Percentiles rank a stretch among this genome's conserved stretches.
Evolutionary conservation across 2,797 vertebrate species (phyloP).

Genomic region (Intellagama lesueurii): DNA sequence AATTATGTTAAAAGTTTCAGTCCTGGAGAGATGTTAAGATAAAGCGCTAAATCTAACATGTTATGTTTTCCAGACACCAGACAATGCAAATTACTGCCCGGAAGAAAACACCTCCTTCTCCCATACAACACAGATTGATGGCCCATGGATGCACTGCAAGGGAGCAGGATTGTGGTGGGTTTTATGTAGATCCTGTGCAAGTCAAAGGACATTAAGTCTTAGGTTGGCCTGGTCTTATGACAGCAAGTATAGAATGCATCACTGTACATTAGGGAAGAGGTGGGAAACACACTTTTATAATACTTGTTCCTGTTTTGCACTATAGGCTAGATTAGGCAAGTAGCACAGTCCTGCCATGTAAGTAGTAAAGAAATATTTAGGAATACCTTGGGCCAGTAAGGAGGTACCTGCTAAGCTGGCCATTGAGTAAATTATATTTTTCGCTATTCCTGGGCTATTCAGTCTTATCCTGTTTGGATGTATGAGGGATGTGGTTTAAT

Average conservation of each 20-base stretch:
- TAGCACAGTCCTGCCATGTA: background rate
- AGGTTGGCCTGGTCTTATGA: background rate
- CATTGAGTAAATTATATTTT: background rate
- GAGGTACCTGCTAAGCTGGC: background rate
- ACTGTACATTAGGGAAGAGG: background rate
- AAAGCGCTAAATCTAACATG: background rate
- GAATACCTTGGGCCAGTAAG: background rate
- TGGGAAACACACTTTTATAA: background rate
- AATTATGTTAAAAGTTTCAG: background rate
- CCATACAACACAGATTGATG: background rate
- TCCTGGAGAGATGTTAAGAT: background rate
- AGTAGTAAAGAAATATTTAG: background rate
- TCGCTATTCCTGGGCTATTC: background rate
- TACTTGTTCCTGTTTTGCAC: background rate
- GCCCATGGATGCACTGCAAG: too few species aligned
- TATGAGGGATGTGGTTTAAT: background rate
- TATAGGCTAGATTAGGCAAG: background rate
- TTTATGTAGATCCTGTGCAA: too few species aligned
- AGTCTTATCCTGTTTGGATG: background rate
- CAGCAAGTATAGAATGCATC: background rate
- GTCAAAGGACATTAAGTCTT: background rate
- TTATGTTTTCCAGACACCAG: background rate
- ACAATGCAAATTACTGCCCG: background rate
- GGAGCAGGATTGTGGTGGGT: background rate
- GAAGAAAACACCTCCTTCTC: background rate